A percentile compares a stretch with the other conserved stretches of the same genome.
Evolutionary conservation across 2,797 vertebrate species (phyloP).

Genomic region (Microctenopoma steveboyesi): DNA sequence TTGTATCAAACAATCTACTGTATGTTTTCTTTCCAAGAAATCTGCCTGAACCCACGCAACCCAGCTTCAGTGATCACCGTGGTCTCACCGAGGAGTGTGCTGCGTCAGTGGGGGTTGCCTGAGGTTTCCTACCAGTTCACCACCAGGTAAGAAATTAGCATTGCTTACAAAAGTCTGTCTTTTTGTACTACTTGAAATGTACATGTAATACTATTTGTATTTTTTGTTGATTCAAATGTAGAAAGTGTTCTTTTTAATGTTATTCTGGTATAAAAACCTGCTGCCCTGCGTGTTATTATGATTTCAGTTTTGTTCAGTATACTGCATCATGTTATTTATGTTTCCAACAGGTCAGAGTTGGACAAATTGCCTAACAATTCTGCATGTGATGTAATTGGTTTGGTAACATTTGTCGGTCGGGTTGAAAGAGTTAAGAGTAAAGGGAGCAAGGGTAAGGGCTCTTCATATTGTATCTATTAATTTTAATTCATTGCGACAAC

Average conservation of each 20-base stretch:
- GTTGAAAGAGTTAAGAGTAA: constrained; percentile 87
- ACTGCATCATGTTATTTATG: background rate
- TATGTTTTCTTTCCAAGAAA: constrained; percentile 81
- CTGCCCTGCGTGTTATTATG: background rate
- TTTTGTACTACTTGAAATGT: background rate
- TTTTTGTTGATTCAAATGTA: background rate
- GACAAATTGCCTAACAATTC: constrained; percentile 80
- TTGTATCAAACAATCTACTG: background rate
- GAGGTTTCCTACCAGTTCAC: constrained; percentile 87
- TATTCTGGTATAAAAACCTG: background rate
- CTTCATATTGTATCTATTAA: background rate
- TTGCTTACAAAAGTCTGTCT: background rate
- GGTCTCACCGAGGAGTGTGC: constrained; percentile 87
- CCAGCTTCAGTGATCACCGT: constrained; percentile 86
- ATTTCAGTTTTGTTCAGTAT: background rate
- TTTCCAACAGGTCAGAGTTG: constrained; percentile 79
- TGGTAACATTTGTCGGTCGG: constrained; percentile 92
- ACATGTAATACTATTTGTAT: background rate
- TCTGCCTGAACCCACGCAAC: constrained; percentile 87
- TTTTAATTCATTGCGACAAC: background rate
- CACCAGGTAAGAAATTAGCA: constrained; percentile 81
- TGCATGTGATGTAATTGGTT: constrained; percentile 90
- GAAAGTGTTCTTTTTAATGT: background rate
- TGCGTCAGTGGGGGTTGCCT: constrained; percentile 89
- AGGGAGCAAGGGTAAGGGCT: constrained; percentile 77